A percentile compares a stretch with the other conserved stretches of the same genome.
Conservation (phyloP, 2,797 vertebrate genomes). For the Hylomyscus alleni region DNA sequence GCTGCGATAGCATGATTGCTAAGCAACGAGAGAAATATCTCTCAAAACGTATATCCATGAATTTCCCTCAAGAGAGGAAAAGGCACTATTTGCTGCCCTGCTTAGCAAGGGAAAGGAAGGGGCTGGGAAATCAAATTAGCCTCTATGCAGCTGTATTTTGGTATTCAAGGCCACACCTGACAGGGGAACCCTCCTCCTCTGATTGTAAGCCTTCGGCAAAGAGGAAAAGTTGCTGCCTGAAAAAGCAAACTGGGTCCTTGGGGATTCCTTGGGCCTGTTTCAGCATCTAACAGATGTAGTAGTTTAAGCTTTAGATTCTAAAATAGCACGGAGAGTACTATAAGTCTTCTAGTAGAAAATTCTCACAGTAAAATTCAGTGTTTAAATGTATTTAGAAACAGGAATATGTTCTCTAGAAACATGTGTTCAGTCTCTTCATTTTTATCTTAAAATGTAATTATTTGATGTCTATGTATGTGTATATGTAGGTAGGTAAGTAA, state of each 20-base stretch:
- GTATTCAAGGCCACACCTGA: slow-evolving; percentile 80
- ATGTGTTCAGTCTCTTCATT: slow-evolving; percentile 4
- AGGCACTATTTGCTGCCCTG: slow-evolving; percentile 71
- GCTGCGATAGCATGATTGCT: slow-evolving; percentile 77
- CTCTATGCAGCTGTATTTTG: slow-evolving; percentile 80
- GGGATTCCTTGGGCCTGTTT: slow-evolving; percentile 52
- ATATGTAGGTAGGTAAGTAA: not conserved
- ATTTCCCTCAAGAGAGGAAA: slow-evolving; percentile 81
- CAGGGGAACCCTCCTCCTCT: not conserved
- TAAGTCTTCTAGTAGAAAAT: slow-evolving; percentile 46
- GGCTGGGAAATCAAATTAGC: slow-evolving; percentile 32
- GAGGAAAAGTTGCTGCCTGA: slow-evolving; percentile 40
- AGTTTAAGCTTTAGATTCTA: slow-evolving; percentile 39
- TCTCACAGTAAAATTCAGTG: slow-evolving; percentile 17
- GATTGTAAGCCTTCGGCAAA: slow-evolving; percentile 51
- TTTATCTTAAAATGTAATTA: slow-evolving; percentile 1
- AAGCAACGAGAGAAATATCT: slow-evolving; percentile 82
- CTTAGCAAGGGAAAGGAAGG: slow-evolving; percentile 71
- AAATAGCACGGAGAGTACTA: not conserved
- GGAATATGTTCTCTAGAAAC: not conserved
- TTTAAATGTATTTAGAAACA: slow-evolving; percentile 53
- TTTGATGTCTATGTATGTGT: not conserved
- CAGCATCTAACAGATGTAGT: slow-evolving; percentile 58
- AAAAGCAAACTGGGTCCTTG: slow-evolving; percentile 65
- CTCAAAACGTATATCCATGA: slow-evolving; percentile 77